phyloP scores from a whole-genome alignment of 2,113 vertebrate species.

The Athene noctua region DNA sequence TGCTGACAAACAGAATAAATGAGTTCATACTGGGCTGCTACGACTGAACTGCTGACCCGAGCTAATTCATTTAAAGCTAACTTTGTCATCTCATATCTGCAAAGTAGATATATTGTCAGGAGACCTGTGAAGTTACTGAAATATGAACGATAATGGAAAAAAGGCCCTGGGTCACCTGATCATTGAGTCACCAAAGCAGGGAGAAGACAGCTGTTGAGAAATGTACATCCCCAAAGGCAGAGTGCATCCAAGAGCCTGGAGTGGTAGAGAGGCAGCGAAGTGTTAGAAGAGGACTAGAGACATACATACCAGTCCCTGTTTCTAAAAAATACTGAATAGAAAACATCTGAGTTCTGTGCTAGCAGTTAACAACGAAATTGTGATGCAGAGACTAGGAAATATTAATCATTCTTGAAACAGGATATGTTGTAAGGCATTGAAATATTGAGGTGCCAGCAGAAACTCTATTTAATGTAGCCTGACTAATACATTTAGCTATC shows the following conservation, averaged over 20 bases:
- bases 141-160: neutral
- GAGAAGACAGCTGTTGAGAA: neutral
- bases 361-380: fast-evolving
- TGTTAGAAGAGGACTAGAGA: neutral
- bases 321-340: neutral
- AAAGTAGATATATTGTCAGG: neutral
- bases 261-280: neutral
- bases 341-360: neutral
- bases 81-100: neutral
- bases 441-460: neutral
- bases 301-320: neutral
- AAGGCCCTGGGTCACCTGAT: neutral
- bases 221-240: neutral
- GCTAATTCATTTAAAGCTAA: neutral
- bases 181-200: neutral
- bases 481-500: neutral
- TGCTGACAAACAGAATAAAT: neutral
- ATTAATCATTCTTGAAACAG: neutral
- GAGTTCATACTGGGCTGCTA: neutral
- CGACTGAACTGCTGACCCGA: neutral
- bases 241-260: neutral
- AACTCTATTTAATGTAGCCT: neutral
- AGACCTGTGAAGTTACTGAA: neutral
- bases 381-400: neutral
- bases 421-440: neutral